Evolutionary conservation across 1,140 invertebrate species (phyloP).

Genomic region (Drosophila azteca): DNA sequence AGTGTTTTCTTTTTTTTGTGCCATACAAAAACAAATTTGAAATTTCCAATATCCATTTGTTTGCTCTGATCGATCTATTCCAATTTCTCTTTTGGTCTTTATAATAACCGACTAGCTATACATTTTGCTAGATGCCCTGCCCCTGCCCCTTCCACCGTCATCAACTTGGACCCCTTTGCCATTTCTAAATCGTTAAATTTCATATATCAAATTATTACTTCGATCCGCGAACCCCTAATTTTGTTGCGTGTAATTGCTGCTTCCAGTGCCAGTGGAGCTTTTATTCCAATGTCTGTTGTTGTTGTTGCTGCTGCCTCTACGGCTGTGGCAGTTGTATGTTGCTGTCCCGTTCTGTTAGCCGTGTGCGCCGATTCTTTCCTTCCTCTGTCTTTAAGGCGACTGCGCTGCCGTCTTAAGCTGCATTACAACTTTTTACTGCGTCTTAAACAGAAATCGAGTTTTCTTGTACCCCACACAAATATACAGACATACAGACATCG

Average conservation of each 20-base stretch:
- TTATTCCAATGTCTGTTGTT: constrained; percentile 45
- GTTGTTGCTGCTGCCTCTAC: constrained; percentile 11
- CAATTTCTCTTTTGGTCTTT: constrained; percentile 65
- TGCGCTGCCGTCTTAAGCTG: constrained; percentile 79
- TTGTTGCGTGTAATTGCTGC: constrained; percentile 79
- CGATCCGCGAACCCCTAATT: constrained; percentile 64
- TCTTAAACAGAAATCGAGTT: constrained; percentile 82
- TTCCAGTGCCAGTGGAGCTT: constrained; percentile 68
- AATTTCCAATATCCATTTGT: constrained; percentile 41
- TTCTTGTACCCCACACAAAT: constrained; percentile 58
- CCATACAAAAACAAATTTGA: neutral
- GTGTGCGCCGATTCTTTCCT: constrained; percentile 65
- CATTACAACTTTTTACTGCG: constrained; percentile 82
- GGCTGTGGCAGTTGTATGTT: constrained; percentile 24
- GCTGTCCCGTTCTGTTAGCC: constrained; percentile 67
- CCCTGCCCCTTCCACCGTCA: constrained; percentile 7
- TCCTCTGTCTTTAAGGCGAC: constrained; percentile 77
- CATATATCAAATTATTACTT: constrained; percentile 60
- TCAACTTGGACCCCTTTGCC: constrained; percentile 3
- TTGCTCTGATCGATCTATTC: constrained; percentile 37
- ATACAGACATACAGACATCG: constrained; percentile 4
- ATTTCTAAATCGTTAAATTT: constrained; percentile 65
- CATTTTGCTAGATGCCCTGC: constrained; percentile 27
- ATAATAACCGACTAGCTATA: constrained; percentile 44
- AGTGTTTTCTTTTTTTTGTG: too few species aligned